phyloP scores from a whole-genome alignment of 2,113 vertebrate species.

The Lophura nycthemera region DNA sequence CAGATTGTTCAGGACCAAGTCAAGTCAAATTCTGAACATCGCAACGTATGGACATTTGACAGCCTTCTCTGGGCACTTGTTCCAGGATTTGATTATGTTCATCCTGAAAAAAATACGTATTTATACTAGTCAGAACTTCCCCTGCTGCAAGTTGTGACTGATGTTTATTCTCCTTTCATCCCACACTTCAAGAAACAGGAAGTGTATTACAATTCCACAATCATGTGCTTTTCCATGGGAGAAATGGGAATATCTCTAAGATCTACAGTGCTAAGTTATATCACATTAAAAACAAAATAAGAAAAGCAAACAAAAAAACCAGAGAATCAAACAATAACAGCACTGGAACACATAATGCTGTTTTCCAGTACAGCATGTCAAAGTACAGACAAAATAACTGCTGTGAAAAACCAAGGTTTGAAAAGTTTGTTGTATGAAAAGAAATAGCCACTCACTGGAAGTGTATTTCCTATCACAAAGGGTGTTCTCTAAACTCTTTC shows the following conservation, averaged over 20 bases:
- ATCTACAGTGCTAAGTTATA: neutral
- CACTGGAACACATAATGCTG: neutral
- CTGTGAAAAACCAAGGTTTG: neutral
- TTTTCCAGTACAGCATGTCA: neutral
- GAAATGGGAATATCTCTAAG: neutral
- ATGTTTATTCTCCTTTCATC: neutral
- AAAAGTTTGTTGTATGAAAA: neutral
- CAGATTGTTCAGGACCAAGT: neutral
- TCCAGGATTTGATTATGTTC: neutral
- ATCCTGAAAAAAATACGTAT: neutral
- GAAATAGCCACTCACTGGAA: neutral
- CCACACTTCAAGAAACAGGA: neutral
- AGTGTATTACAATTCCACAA: neutral
- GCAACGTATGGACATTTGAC: neutral
- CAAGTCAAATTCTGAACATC: neutral
- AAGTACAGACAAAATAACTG: neutral
- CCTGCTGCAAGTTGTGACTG: neutral
- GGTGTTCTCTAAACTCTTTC: neutral
- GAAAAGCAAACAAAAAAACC: neutral
- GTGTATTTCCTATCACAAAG: neutral
- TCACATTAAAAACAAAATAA: neutral
- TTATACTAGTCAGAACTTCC: neutral
- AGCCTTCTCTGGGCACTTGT: neutral
- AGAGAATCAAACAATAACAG: neutral
- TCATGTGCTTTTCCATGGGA: neutral